These are phyloP conservation scores for Microctenopoma lineatum DNA, from an alignment of 2,797 vertebrate genomes.

Conservation along the genomic window DNA sequence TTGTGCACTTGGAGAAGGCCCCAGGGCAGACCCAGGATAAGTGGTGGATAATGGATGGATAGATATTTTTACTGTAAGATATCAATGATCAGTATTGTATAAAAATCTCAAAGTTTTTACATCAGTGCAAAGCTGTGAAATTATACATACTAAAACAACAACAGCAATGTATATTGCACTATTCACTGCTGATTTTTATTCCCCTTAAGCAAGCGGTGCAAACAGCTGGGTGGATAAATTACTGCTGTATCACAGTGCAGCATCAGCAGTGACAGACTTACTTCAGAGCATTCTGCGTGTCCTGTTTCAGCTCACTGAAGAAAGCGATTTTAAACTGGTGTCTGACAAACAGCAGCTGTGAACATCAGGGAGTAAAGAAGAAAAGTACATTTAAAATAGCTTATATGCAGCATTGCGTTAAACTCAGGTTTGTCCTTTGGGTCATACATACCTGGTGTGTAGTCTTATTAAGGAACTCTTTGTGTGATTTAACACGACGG, in stretches of 20 bases:
- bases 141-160: neutral
- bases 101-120: no score
- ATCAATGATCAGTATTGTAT: no score
- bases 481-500: slow-evolving; percentile 96
- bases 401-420: neutral
- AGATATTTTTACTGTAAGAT: no score
- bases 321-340: slow-evolving; percentile 99
- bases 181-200: neutral
- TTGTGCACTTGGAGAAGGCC: no score
- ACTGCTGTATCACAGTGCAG: neutral
- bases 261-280: slow-evolving; percentile 77
- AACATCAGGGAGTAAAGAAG: slow-evolving; percentile 8
- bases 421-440: neutral
- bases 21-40: no score
- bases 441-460: slow-evolving; percentile 91
- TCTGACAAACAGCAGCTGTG: slow-evolving; percentile 95
- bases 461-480: slow-evolving; percentile 98
- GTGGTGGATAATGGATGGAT: no score
- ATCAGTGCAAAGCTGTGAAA: no score
- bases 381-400: neutral
- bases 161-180: neutral
- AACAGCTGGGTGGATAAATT: no score
- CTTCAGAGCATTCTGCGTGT: slow-evolving; percentile 97
- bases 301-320: slow-evolving; percentile 98
- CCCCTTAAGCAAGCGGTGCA: neutral